A percentile compares a stretch with the other conserved stretches of the same genome.
phyloP scores from a whole-genome alignment of 2,888 invertebrate species.

The Lissonota sp. region DNA sequence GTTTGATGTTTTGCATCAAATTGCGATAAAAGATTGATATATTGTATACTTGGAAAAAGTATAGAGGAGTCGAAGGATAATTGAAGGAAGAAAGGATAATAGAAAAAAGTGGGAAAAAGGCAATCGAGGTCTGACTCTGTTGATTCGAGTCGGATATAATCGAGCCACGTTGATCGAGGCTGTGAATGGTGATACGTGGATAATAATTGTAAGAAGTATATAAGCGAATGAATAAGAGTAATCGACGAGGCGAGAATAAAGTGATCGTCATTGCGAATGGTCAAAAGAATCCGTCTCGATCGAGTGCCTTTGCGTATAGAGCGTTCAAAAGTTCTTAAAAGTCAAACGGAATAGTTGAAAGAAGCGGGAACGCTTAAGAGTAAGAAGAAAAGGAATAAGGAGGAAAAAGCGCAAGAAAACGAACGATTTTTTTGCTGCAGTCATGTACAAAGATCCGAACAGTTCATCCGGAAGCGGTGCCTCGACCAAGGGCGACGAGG shows the following conservation, averaged over 20 bases:
- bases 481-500: conserved; percentile 82
- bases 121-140: conserved; percentile 45
- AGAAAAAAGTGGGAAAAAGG: conserved; percentile 26
- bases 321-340: conserved; percentile 14
- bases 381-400: too few relatives aligned
- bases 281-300: conserved; percentile 33
- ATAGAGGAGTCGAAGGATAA: conserved; percentile 3
- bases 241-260: background rate
- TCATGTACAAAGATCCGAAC: conserved; percentile 78
- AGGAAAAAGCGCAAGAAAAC: too few relatives aligned
- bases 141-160: conserved; percentile 56
- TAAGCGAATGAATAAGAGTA: background rate
- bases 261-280: background rate
- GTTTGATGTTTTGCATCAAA: conserved; percentile 46
- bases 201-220: conserved; percentile 46
- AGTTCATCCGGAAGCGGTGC: conserved; percentile 73
- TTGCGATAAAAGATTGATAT: conserved; percentile 37
- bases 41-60: conserved; percentile 36
- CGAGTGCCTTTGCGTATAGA: conserved; percentile 47
- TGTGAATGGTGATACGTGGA: conserved; percentile 52
- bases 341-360: background rate
- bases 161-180: conserved; percentile 63
- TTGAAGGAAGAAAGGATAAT: conserved; percentile 1
- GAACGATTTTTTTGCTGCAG: conserved; percentile 15
- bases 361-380: background rate